These are phyloP conservation scores for Myotis pilosus DNA, from an alignment of 2,797 vertebrate genomes.

Conservation along the genomic window DNA sequence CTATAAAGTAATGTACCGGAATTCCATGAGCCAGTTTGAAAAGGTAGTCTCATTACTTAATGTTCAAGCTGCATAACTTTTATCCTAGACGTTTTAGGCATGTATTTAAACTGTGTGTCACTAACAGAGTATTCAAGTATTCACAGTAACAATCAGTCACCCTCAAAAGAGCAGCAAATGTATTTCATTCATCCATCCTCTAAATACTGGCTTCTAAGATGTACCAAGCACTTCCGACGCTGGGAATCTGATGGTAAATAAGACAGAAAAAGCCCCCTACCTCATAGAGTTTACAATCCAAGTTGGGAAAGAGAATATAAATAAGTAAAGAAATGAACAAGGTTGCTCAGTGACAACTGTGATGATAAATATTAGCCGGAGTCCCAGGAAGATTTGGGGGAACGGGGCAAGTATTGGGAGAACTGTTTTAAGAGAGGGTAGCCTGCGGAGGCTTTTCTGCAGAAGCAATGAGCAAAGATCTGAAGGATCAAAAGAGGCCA, in stretches of 20 bases:
- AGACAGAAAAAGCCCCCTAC: not conserved
- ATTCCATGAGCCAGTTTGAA: conserved; percentile 11
- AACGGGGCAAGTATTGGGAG: not conserved
- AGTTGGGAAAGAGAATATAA: not conserved
- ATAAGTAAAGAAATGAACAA: not conserved
- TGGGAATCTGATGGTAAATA: not conserved
- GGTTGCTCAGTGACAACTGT: not conserved
- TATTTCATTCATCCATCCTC: not conserved
- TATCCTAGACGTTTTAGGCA: not conserved
- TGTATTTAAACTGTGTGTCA: conserved; percentile 18
- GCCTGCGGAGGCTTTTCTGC: not conserved
- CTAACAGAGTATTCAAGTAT: not conserved
- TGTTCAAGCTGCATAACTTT: not conserved
- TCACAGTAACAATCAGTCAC: not conserved
- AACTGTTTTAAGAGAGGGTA: not conserved
- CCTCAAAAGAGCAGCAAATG: not conserved
- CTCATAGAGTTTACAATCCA: not conserved
- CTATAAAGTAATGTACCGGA: not conserved
- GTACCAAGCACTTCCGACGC: not conserved
- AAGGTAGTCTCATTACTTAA: not conserved
- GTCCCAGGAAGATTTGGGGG: not conserved
- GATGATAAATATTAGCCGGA: not conserved
- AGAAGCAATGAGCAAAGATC: not conserved
- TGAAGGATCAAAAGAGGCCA: not conserved
- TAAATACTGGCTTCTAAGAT: not conserved